Percentiles rank a stretch among this genome's conserved stretches.
These are phyloP conservation scores for Drosophila gaucha DNA, from an alignment of 2,888 invertebrate species.

Conservation along the genomic window DNA sequence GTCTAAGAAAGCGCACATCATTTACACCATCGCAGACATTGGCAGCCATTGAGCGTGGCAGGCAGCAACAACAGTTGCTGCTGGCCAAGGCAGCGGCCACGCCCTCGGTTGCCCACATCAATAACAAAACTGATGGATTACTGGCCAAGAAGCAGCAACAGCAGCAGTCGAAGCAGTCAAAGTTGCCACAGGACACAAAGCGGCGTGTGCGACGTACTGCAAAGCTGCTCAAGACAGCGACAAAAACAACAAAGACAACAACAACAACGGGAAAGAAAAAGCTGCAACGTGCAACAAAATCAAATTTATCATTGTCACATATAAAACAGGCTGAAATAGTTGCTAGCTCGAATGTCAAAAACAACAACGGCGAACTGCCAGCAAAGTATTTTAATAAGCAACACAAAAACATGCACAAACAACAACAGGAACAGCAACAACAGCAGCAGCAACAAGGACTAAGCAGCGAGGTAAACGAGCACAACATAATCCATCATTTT, in stretches of 20 bases:
- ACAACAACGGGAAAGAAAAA: conserved; percentile 48
- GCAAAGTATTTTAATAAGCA: conserved; percentile 81
- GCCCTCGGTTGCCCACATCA: conserved; percentile 63
- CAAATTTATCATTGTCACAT: conserved; percentile 84
- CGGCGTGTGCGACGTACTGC: conserved; percentile 71
- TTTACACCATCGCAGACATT: conserved; percentile 83
- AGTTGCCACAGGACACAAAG: conserved; percentile 55
- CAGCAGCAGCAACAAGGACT: conserved; percentile 27
- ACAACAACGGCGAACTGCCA: conserved; percentile 64
- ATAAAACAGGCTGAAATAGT: conserved; percentile 56
- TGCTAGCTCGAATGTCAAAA: conserved; percentile 50
- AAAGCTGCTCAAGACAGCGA: conserved; percentile 54
- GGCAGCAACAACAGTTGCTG: conserved; percentile 32
- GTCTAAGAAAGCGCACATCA: conserved; percentile 82
- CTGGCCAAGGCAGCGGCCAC: conserved; percentile 34
- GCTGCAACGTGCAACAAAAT: conserved; percentile 70
- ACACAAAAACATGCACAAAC: conserved; percentile 81
- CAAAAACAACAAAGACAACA: conserved; percentile 51
- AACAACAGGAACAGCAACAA: conserved; percentile 12
- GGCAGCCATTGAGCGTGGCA: conserved; percentile 78
- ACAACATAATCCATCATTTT: conserved; percentile 81
- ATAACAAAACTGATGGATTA: conserved; percentile 83
- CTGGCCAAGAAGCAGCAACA: conserved; percentile 38
- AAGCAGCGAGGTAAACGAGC: conserved; percentile 66
- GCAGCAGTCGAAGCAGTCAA: conserved; percentile 49